phyloP scores from a whole-genome alignment of 2,888 invertebrate species.

The Xiphydria camelus region DNA sequence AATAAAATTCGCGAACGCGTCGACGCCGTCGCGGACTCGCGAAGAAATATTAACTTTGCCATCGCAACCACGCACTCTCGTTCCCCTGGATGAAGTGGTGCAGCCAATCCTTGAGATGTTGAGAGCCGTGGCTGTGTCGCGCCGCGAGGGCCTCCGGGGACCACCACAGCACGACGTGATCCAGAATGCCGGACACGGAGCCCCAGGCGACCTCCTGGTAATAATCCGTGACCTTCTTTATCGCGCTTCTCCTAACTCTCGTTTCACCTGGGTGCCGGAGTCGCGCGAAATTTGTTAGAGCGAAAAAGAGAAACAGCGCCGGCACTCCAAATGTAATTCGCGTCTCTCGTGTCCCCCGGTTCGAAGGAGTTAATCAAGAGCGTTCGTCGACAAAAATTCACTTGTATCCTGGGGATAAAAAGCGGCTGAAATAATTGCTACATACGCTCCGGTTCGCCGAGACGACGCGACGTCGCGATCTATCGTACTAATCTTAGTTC shows the following conservation, averaged over 20 bases:
- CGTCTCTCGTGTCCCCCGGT: no score
- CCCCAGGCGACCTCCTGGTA: conserved; percentile 80
- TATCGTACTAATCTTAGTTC: no score
- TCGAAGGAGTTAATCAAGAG: no score
- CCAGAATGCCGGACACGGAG: conserved; percentile 77
- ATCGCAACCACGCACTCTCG: conserved; percentile 27
- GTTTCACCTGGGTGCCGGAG: conserved; percentile 65
- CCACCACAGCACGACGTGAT: conserved; percentile 86
- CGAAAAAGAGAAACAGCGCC: no score
- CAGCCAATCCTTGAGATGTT: conserved; percentile 49
- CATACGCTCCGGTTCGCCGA: no score
- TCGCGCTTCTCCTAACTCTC: conserved; percentile 65
- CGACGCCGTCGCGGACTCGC: not conserved
- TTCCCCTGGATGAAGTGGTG: conserved; percentile 44
- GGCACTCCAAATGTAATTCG: no score
- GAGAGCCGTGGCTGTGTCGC: conserved; percentile 55
- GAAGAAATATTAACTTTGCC: not conserved
- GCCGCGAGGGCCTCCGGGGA: conserved; percentile 73
- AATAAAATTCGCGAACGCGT: no score
- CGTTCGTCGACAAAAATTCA: no score
- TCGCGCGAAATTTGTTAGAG: no score
- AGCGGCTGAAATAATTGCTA: no score
- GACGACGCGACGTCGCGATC: no score
- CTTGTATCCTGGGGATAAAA: no score
- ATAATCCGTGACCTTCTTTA: conserved; percentile 68